These are phyloP conservation scores for Drosophila pachea DNA, from an alignment of 1,140 invertebrate genomes.

Conservation along the genomic window DNA sequence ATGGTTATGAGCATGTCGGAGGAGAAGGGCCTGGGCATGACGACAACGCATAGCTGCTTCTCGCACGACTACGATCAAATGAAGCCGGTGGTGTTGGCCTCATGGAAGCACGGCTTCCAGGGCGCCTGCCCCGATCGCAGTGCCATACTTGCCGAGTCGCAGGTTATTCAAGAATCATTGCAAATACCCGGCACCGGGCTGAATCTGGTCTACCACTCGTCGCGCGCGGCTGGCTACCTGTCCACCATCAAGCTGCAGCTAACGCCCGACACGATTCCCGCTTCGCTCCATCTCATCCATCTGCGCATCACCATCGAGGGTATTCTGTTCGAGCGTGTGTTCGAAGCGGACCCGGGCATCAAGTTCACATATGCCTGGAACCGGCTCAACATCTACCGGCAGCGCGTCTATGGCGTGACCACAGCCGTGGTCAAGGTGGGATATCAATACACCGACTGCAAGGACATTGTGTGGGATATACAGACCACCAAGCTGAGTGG, in stretches of 20 bases:
- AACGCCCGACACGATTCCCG: conserved; percentile 90
- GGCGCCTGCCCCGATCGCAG: conserved; percentile 95
- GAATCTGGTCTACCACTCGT: conserved; percentile 97
- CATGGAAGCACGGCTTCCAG: conserved; percentile 98
- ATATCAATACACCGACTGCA: conserved; percentile 96
- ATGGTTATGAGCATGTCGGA: conserved; percentile 91
- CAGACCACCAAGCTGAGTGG: conserved; percentile 96
- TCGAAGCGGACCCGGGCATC: conserved; percentile 96
- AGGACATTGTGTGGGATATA: conserved; percentile 96
- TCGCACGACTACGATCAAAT: conserved; percentile 95
- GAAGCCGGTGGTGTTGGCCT: conserved; percentile 95
- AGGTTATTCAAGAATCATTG: conserved; percentile 96
- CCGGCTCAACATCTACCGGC: conserved; percentile 95
- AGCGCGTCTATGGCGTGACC: conserved; percentile 94
- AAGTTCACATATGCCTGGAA: conserved; percentile 99
- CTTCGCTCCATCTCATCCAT: conserved; percentile 90
- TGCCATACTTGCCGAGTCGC: conserved; percentile 95
- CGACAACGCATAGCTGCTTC: conserved; percentile 87
- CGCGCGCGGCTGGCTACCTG: conserved; percentile 92
- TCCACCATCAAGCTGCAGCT: conserved; percentile 96
- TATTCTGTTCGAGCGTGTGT: conserved; percentile 93
- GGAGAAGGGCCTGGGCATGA: conserved; percentile 82
- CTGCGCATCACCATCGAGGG: conserved; percentile 96
- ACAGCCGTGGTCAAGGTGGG: conserved; percentile 96
- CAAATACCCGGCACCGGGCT: conserved; percentile 95